Percentiles rank a stretch among this genome's conserved stretches.
Conservation (phyloP, 1,140 invertebrate genomes). For the Brachionus angularis region DNA sequence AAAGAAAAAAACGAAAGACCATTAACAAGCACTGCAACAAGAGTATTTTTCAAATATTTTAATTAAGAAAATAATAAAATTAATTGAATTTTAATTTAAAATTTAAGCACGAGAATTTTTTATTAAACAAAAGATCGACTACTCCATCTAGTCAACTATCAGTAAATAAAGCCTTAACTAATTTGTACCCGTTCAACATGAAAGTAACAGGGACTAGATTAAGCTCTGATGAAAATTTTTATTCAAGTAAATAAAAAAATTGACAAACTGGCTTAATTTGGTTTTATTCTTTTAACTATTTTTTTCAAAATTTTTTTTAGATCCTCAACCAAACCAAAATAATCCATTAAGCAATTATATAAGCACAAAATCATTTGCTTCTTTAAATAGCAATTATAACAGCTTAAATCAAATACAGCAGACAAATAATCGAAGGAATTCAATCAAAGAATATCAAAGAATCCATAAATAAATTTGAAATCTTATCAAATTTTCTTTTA, state of each 20-base stretch:
- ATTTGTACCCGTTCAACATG: constrained; percentile 1
- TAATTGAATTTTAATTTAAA: too few relatives aligned
- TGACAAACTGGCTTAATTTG: not conserved
- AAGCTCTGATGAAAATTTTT: constrained; percentile 3
- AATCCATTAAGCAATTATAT: constrained; percentile 10
- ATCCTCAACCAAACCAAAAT: too few relatives aligned
- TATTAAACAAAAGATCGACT: constrained; percentile 35
- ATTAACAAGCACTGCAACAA: constrained; percentile 14
- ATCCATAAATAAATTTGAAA: constrained; percentile 10
- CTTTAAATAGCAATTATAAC: not conserved
- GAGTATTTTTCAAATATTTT: not conserved
- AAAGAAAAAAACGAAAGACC: constrained; percentile 32
- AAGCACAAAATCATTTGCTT: constrained; percentile 23
- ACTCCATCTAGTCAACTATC: constrained; percentile 33
- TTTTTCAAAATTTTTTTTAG: not conserved
- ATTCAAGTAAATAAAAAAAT: constrained; percentile 9
- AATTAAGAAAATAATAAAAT: not conserved
- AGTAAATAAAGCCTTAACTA: constrained; percentile 5
- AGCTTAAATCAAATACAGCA: not conserved
- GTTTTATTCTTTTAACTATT: not conserved
- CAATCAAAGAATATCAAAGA: constrained; percentile 17
- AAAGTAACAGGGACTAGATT: constrained; percentile 5
- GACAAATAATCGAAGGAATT: not conserved
- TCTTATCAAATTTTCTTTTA: not conserved
- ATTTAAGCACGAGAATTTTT: constrained; percentile 12